Evolutionary conservation across 2,797 vertebrate species (phyloP).

Genomic region (Aselliscus stoliczkanus): DNA sequence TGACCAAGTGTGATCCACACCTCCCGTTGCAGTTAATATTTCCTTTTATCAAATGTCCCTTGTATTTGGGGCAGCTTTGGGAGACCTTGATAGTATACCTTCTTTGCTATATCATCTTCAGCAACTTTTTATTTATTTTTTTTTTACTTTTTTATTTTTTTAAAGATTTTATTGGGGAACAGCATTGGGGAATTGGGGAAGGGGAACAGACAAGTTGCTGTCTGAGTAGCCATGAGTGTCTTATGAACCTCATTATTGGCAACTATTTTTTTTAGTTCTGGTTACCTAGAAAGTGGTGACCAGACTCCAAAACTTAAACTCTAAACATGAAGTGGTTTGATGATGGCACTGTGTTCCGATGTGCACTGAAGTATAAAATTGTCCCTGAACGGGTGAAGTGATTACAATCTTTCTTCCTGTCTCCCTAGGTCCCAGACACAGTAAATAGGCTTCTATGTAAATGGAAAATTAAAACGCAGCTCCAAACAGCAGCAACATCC

Average conservation of each 20-base stretch:
- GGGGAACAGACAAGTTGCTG: too few relatives aligned
- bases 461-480: neutral
- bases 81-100: neutral
- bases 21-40: neutral
- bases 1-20: neutral
- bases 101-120: constrained; percentile 36
- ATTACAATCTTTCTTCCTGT: neutral
- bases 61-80: neutral
- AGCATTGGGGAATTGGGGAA: too few relatives aligned
- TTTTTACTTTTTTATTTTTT: too few relatives aligned
- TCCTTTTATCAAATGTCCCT: neutral
- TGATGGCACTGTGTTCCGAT: neutral
- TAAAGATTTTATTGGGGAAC: too few relatives aligned
- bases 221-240: neutral
- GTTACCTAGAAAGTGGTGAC: neutral
- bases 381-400: too few relatives aligned
- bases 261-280: neutral
- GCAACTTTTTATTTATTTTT: too few relatives aligned
- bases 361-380: neutral
- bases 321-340: neutral
- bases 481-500: neutral
- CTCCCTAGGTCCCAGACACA: neutral
- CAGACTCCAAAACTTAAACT: neutral
- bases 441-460: neutral
- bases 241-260: neutral